Evolutionary conservation across 2,113 vertebrate genomes (phyloP).

Genomic region (Pandion haliaetus): DNA sequence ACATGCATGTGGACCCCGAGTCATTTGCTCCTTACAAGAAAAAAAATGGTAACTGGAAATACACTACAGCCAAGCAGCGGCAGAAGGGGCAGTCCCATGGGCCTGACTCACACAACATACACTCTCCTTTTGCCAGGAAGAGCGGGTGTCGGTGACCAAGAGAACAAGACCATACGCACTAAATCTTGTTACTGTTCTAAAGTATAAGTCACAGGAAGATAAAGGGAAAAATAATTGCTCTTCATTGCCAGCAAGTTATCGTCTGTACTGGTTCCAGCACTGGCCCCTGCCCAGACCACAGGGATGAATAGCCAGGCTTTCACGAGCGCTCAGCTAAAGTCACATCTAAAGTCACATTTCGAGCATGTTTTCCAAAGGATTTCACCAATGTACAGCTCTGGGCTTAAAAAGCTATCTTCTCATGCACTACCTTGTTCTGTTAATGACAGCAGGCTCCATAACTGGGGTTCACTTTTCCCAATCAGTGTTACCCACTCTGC

Average conservation of each 20-base stretch:
- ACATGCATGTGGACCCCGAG: slow-evolving; percentile 38
- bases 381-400: background rate
- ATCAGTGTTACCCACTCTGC: background rate
- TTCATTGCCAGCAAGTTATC: background rate
- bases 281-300: slow-evolving; percentile 41
- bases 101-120: slow-evolving; percentile 37
- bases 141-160: slow-evolving; percentile 10
- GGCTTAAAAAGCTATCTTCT: background rate
- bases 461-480: background rate
- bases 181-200: slow-evolving; percentile 8
- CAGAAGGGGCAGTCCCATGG: slow-evolving; percentile 43
- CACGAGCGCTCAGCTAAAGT: background rate
- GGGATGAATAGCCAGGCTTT: background rate
- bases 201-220: slow-evolving; percentile 6
- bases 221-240: slow-evolving; percentile 23
- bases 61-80: slow-evolving; percentile 17
- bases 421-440: background rate
- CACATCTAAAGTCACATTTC: background rate
- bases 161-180: background rate
- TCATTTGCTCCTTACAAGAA: background rate
- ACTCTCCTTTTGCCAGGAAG: slow-evolving; percentile 1
- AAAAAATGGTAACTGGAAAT: background rate
- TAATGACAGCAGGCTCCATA: background rate
- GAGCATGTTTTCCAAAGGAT: background rate
- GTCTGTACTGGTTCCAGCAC: slow-evolving; percentile 24